Base-by-base conservation (phyloP, 2,888 invertebrate genomes). In the Helobdella robusta region DNA sequence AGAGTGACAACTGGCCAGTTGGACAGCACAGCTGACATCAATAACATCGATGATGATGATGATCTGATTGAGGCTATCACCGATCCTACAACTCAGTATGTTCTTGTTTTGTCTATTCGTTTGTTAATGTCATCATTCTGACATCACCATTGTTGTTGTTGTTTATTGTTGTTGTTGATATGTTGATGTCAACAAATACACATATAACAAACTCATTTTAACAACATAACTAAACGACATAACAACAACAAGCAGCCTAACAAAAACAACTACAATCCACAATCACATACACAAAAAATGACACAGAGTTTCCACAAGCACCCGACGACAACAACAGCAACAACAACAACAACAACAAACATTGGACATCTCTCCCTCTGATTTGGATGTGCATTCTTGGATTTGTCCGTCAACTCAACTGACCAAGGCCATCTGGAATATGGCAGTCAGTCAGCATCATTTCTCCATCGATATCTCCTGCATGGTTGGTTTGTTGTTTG, bases 391-490 rank as follows among this genome's bases (percentile, higher is more conserved):
- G 35, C 76, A 78, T 65, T 75, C 78, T 15, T 79, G 79, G 79
- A 76, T 79, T 66, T 79, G 81, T 58, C 74, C 77, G 59, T 80
- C 79, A 15, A 76, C 81, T 18, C 76, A 77, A 44, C 76, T 82
- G 54, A 83, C 83, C 73, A 82, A 82, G 75, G 80, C 81, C 69
- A 81, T 84, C 72, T 84, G 83, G 83, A 80, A 80, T 34, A 82
- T 83, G 79, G 82, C 83, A 40, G 82, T 84, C 63, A 79, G 80
- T 46, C 83, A 84, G 74, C 83, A 84, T 72, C 83, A 83, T 75
- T 83, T 83, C 75, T 83, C 81, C 74, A 75, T 83, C 72, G 83
- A 84, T 72, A 73, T 34, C 18, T 28, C 62, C 3, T n/a, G 23
- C 34, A 60, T 25, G 77, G 63, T 40, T n/a, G 11, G n/a, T 40